These are phyloP conservation scores for Oxyruncus cristatus DNA, from an alignment of 2,113 vertebrate genomes.

Conservation along the genomic window DNA sequence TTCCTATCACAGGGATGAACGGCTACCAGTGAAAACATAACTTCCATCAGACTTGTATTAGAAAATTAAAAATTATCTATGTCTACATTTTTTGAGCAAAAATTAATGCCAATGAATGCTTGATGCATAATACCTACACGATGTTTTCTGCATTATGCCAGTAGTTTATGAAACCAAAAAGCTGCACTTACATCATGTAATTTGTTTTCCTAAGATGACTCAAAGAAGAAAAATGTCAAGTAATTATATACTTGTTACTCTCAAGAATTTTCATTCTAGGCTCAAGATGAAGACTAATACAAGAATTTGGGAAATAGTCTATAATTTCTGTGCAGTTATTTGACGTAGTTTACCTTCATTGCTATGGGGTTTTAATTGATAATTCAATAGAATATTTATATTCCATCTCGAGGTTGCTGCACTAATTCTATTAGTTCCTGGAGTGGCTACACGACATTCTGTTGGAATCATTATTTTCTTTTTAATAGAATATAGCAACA, in stretches of 20 bases:
- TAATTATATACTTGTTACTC: constrained; percentile 71
- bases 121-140: constrained; percentile 24
- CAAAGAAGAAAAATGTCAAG: constrained; percentile 69
- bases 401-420: constrained; percentile 48
- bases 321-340: constrained; percentile 67
- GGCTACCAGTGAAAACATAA: not conserved
- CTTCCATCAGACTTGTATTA: not conserved
- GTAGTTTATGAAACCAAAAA: constrained; percentile 60
- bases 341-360: constrained; percentile 67
- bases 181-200: constrained; percentile 36
- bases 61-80: constrained; percentile 3
- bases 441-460: constrained; percentile 19
- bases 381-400: constrained; percentile 65
- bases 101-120: constrained; percentile 16
- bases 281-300: constrained; percentile 69
- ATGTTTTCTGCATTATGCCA: constrained; percentile 63
- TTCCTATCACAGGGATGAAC: not conserved
- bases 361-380: constrained; percentile 62
- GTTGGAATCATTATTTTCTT: constrained; percentile 58
- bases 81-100: constrained; percentile 51
- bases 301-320: constrained; percentile 53
- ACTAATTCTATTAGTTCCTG: constrained; percentile 67
- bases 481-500: constrained; percentile 63
- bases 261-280: constrained; percentile 68
- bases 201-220: constrained; percentile 69